These are phyloP conservation scores for Spodoptera frugiperda DNA, from an alignment of 1,140 invertebrate genomes.

Conservation along the genomic window DNA sequence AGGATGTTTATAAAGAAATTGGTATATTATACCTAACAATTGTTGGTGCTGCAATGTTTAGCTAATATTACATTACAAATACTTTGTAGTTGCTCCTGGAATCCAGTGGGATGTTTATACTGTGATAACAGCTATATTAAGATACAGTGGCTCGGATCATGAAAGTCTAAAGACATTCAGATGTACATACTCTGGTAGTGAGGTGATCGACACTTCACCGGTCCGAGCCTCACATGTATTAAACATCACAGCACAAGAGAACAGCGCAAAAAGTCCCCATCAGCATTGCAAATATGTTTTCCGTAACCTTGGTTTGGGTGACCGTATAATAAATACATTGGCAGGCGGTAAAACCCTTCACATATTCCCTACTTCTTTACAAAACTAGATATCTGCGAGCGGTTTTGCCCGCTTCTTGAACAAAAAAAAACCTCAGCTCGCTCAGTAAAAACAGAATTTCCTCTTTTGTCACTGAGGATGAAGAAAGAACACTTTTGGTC, in stretches of 20 bases:
- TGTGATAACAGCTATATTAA: conserved; percentile 47
- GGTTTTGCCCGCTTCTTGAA: too few species aligned
- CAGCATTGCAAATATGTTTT: conserved; percentile 74
- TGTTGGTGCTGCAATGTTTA: too few species aligned
- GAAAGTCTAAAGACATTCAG: conserved; percentile 44
- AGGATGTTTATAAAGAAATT: too few species aligned
- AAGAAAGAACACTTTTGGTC: too few species aligned
- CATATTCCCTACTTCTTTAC: conserved; percentile 28
- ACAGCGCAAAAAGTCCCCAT: conserved; percentile 76
- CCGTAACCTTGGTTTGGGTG: conserved; percentile 78
- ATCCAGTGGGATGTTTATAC: conserved; percentile 32
- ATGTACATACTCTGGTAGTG: conserved; percentile 48
- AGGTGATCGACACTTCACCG: conserved; percentile 75
- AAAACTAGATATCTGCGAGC: background rate
- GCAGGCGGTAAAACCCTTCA: conserved; percentile 46
- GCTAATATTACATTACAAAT: background rate
- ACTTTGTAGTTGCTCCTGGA: conserved; percentile 6
- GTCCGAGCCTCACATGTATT: conserved; percentile 70
- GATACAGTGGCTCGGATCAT: conserved; percentile 37
- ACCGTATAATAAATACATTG: conserved; percentile 61
- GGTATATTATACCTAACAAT: too few species aligned
- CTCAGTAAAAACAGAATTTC: too few species aligned
- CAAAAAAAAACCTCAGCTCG: too few species aligned
- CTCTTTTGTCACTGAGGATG: too few species aligned
- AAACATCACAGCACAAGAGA: conserved; percentile 68